These are phyloP conservation scores for Dynastes maya DNA, from an alignment of 2,888 invertebrate species.

Conservation along the genomic window DNA sequence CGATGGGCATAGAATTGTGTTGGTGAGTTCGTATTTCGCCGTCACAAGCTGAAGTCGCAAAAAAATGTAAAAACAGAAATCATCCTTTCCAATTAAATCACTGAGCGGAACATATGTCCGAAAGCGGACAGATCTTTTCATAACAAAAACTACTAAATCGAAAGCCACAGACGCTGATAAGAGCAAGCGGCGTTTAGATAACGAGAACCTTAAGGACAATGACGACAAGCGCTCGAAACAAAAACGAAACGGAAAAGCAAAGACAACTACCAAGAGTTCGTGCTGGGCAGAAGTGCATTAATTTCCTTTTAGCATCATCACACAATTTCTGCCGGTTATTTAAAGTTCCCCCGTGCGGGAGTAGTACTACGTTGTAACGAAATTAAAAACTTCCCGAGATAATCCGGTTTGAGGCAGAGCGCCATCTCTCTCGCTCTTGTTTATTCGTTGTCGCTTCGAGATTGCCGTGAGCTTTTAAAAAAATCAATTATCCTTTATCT, in stretches of 20 bases:
- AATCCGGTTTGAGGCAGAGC: neutral
- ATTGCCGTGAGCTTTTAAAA: neutral
- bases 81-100: no score
- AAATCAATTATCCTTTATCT: neutral
- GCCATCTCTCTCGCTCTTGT: neutral
- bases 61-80: no score
- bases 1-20: no score
- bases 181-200: conserved; percentile 15
- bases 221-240: neutral
- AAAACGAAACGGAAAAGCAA: neutral
- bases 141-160: neutral
- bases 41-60: no score
- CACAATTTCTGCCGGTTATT: conserved; percentile 2
- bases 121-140: no score
- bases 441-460: neutral
- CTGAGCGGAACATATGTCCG: no score
- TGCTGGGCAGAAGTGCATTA: neutral
- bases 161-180: conserved; percentile 3
- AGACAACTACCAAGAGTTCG: neutral
- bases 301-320: conserved; percentile 10
- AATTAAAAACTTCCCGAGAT: conserved; percentile 4
- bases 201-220: neutral
- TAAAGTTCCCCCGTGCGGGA: neutral
- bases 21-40: no score
- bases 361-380: conserved; percentile 2